Percentiles rank a stretch among this genome's conserved stretches.
phyloP scores from a whole-genome alignment of 2,113 vertebrate species.

The Romanogobio albipinnatus region DNA sequence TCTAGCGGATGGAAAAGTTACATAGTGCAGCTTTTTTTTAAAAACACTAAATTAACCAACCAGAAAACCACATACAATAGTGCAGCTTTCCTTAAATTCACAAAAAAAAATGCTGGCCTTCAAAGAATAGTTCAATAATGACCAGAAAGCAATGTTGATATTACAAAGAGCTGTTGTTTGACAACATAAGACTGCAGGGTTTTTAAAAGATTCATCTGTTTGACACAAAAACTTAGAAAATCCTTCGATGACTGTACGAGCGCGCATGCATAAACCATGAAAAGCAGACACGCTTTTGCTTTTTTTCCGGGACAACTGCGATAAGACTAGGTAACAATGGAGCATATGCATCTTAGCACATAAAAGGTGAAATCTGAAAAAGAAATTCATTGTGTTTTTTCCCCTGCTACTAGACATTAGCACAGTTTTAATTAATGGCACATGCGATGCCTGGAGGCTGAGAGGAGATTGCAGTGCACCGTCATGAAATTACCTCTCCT shows the following conservation, averaged over 20 bases:
- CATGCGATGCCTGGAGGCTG: conserved; percentile 10
- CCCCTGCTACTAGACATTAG: not conserved
- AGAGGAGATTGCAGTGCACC: conserved; percentile 4
- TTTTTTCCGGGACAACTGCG: not conserved
- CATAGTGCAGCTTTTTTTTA: no score
- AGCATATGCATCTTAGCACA: not conserved
- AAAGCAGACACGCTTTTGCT: not conserved
- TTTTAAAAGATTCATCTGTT: not conserved
- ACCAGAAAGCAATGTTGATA: no score
- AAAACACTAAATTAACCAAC: no score
- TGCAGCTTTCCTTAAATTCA: no score
- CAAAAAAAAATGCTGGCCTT: no score
- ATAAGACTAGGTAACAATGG: conserved; percentile 3
- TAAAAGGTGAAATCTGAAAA: conserved; percentile 5
- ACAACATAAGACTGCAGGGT: not conserved
- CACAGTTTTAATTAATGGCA: conserved; percentile 28
- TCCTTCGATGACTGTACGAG: not conserved
- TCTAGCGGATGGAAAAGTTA: no score
- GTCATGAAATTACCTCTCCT: conserved; percentile 25
- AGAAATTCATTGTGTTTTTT: conserved; percentile 13
- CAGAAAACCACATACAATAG: not conserved
- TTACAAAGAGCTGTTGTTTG: not conserved
- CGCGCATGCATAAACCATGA: not conserved
- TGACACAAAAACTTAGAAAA: not conserved
- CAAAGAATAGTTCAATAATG: no score